These are phyloP conservation scores for Monochamus saltuarius DNA, from an alignment of 1,140 invertebrate species.

Conservation along the genomic window DNA sequence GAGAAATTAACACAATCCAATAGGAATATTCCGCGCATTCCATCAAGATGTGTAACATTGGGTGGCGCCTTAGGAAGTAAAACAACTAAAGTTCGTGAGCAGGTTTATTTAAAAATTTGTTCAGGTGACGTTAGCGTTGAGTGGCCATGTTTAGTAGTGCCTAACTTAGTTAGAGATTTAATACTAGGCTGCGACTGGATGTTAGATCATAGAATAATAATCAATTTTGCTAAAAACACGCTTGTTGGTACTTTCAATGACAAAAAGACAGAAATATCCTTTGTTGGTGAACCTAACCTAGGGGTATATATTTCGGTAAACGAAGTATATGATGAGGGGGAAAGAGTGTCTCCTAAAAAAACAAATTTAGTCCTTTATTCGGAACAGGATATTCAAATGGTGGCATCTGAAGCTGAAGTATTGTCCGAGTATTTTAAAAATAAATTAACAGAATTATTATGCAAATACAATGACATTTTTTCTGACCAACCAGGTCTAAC, in stretches of 20 bases:
- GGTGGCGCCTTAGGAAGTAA: neutral
- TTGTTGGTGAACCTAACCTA: too few relatives aligned
- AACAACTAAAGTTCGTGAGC: neutral
- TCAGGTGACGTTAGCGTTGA: neutral
- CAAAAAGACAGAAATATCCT: neutral
- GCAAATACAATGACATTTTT: slow-evolving; percentile 10
- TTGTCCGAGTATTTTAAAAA: neutral
- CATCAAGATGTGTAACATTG: neutral
- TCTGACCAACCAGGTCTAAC: slow-evolving; percentile 11
- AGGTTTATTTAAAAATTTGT: neutral
- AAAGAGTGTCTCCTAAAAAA: too few relatives aligned
- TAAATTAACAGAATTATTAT: neutral
- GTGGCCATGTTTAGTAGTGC: slow-evolving; percentile 3
- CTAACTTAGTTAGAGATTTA: neutral
- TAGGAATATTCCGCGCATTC: neutral
- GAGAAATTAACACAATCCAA: neutral
- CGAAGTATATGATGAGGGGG: neutral
- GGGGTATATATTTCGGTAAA: slow-evolving; percentile 1
- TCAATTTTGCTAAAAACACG: neutral
- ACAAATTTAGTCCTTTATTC: too few relatives aligned
- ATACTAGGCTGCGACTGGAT: slow-evolving; percentile 12
- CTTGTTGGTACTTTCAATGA: neutral
- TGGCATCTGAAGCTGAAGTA: neutral
- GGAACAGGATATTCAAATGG: too few relatives aligned
- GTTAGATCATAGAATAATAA: neutral